Base-by-base conservation (phyloP, 23 tunicate species). In the Ascidia mentula region DNA sequence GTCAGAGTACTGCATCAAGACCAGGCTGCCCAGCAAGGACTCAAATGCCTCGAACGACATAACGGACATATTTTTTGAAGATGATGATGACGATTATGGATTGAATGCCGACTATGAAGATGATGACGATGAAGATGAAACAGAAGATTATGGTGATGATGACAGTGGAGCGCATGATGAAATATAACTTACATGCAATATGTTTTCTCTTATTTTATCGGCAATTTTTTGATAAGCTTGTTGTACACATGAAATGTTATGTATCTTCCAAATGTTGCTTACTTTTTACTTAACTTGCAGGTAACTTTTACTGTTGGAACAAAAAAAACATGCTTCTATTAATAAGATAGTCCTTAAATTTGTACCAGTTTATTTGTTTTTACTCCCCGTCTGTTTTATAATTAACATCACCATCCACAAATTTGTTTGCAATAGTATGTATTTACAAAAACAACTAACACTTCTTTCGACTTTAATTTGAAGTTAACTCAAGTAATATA, bases 1-100 rank as follows among this genome's bases (percentile, higher is more conserved):
- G 60, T 97, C 88, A 26, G 99, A 90, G 34, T 95, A 95, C 79
- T 95, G 99, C 72, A 86, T 95, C 20, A 90, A 86, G 40, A 89
- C 95, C 18, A 72, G 94, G 42, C 70, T 85, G 40, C 94, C 94
- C 18, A 85, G 90, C 87, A 94, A 88, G 77, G 98, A 94, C 84
- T 80, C 94, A 33, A 81, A 40, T 74, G 91, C 82, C 46, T 81
- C 89, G 1, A 77, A 73, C 35, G 84, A 88, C 76, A 88, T 88
- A 72, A 83, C 88, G 39, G 89, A 92, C 80, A 79, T 86, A 37
- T 86, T 80, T 80, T 87, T 74, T 79, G 88, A 81, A 37, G 94
- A 88, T 35, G 96, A 90, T 72, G 85, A 88, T 46, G 73, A 77
- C 72, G 90, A 85, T 77, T 82, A 86, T 70, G 97, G 89, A 30